Conservation (phyloP, 1,140 invertebrate genomes). For the Pogonomyrmex californicus region DNA sequence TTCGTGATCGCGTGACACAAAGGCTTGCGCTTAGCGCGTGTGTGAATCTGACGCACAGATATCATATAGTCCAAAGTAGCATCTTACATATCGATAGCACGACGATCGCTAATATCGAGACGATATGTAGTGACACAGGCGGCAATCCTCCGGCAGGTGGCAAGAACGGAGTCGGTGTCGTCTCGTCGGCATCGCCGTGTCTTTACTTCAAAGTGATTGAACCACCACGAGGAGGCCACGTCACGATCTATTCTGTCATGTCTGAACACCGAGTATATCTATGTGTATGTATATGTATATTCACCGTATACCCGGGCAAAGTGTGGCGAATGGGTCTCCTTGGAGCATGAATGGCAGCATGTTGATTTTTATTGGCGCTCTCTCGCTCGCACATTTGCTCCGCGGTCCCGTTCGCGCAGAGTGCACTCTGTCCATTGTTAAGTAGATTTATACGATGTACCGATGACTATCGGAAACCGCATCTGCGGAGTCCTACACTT, state of each 20-base stretch:
- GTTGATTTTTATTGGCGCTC: constrained; percentile 74
- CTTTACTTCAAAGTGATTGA: constrained; percentile 62
- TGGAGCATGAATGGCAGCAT: constrained; percentile 48
- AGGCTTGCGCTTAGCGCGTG: not conserved
- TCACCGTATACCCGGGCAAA: constrained; percentile 1
- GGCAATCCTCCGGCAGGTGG: not conserved
- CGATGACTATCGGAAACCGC: constrained; percentile 75
- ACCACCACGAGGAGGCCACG: constrained; percentile 39
- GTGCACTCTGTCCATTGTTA: constrained; percentile 72
- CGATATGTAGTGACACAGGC: not conserved
- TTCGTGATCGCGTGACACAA: constrained; percentile 41
- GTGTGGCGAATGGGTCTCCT: constrained; percentile 63
- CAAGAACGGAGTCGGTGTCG: not conserved
- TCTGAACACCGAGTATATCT: constrained; percentile 9
- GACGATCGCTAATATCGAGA: constrained; percentile 16
- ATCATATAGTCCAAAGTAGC: constrained; percentile 52
- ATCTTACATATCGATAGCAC: constrained; percentile 24
- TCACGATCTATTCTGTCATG: constrained; percentile 47
- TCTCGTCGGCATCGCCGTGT: not conserved
- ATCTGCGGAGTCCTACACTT: constrained; percentile 56
- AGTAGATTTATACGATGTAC: constrained; percentile 75
- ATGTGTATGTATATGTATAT: not conserved
- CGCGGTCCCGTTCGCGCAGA: constrained; percentile 55
- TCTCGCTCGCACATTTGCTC: constrained; percentile 59
- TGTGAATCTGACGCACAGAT: constrained; percentile 1